Base-by-base conservation (phyloP, 2,888 invertebrate genomes). In the Drosophila kuntzei region DNA sequence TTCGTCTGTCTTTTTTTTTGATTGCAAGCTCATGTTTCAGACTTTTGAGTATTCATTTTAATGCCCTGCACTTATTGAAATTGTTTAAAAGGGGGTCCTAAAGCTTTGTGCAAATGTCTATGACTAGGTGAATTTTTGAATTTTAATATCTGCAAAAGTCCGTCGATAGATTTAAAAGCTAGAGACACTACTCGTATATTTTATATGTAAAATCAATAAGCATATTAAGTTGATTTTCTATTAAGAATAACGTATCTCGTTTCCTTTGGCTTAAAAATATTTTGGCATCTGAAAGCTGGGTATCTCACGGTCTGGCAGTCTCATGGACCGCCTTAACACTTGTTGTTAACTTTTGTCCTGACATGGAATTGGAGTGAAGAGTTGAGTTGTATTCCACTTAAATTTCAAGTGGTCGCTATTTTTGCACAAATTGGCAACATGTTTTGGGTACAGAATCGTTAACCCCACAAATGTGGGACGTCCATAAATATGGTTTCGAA, bases 401-500 rank as follows among this genome's bases (percentile, higher is more conserved):
- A 61, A n/a, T 22, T 51, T 69, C 11, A 64, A 54, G 58, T 65
- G 60, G 16, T 16, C 29, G 47, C 47, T 49, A 49, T 44, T 43
- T 64, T 61, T 37, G 50, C 54, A 71, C 34, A 71, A 50, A 60
- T 66, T 71, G 36, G 71, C 62, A 62, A 61, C 22, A 43, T 50
- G 57, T 43, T 50, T 39, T 41, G 32, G 12, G 22, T 14, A 9
- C 8, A 34, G 36, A 8, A 27, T 62, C 58, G 53, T 67, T 43
- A 62, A 62, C 22, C 18, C 25, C 18, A 11, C 14, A 53, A 25
- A 37, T 46, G 47, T 57, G 20, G 64, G 12, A 1, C 65, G 14
- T 11, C 43, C 59, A 71, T 75, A 39, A 67, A 78, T 62, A 60
- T 58, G 27, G 32, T 67, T 71, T 73, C 22, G 55, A 46, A 41